Evolutionary conservation across 2,113 vertebrate genomes (phyloP).

Genomic region (Circaetus cinerascens): DNA sequence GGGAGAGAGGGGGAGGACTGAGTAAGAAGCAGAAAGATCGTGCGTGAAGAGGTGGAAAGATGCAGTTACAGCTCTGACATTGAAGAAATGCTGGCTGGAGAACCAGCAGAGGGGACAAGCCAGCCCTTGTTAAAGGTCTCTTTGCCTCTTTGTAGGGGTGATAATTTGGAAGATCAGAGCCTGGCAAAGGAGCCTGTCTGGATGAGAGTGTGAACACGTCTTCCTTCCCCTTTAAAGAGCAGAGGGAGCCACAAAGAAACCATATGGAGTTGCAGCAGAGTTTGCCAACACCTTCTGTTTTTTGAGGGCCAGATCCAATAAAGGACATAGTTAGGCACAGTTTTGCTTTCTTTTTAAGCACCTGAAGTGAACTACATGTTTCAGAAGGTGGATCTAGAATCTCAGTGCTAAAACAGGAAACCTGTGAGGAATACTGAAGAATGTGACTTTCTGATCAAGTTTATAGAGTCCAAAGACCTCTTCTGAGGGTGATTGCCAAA

Average conservation of each 20-base stretch:
- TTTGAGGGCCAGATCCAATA: slow-evolving; percentile 9
- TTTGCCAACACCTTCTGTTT: slow-evolving; percentile 41
- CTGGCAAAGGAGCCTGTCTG: slow-evolving; percentile 11
- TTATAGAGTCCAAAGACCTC: neutral
- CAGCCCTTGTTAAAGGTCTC: slow-evolving; percentile 18
- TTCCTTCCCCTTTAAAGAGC: slow-evolving; percentile 9
- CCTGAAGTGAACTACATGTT: neutral
- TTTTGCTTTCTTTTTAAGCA: neutral
- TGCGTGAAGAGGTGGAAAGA: neutral
- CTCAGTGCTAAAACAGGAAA: neutral
- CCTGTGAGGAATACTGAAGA: neutral
- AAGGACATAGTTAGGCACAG: neutral
- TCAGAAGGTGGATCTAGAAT: neutral
- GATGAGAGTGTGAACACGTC: neutral
- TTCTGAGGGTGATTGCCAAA: neutral
- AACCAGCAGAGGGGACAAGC: neutral
- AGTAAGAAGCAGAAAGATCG: neutral
- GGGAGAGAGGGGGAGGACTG: no score
- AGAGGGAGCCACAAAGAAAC: neutral
- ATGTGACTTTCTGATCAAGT: neutral
- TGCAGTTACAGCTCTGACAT: neutral
- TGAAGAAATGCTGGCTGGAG: neutral
- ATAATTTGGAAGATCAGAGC: slow-evolving; percentile 30
- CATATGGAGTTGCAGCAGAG: slow-evolving; percentile 1
- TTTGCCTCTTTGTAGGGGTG: slow-evolving; percentile 39